Conservation (phyloP, 2,888 invertebrate genomes). For the Chorisops tibialis region DNA sequence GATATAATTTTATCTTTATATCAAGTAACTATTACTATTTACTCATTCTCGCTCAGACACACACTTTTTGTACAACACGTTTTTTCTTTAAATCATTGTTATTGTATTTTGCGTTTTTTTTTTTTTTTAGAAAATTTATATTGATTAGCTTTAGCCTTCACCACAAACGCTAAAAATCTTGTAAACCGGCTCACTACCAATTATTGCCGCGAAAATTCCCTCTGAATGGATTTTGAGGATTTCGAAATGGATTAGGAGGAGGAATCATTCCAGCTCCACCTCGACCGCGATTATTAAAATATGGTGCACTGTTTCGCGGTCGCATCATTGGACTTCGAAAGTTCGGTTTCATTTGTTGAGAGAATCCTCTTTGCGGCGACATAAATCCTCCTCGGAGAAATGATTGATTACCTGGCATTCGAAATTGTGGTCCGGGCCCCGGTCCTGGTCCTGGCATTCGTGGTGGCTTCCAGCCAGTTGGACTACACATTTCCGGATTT, state of each 20-base stretch:
- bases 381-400: slow-evolving; percentile 33
- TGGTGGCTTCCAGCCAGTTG: slow-evolving; percentile 25
- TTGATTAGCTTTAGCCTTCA: not conserved
- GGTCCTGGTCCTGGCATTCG: not conserved
- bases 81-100: not conserved
- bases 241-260: slow-evolving; percentile 13
- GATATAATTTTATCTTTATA: not conserved
- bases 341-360: slow-evolving; percentile 32
- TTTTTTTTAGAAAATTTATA: too few species aligned
- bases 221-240: slow-evolving; percentile 37
- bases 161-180: too few species aligned
- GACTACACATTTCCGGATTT: slow-evolving; percentile 3
- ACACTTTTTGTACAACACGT: not conserved
- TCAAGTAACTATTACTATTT: not conserved
- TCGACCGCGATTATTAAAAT: slow-evolving; percentile 36
- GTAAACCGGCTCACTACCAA: not conserved
- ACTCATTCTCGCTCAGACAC: not conserved
- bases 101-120: not conserved
- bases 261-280: slow-evolving; percentile 38
- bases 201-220: slow-evolving; percentile 46
- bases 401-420: slow-evolving; percentile 30
- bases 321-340: slow-evolving; percentile 24
- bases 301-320: slow-evolving; percentile 19
- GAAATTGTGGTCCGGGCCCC: slow-evolving; percentile 12
- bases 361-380: slow-evolving; percentile 32